Percentiles rank a stretch among this genome's conserved stretches.
These are phyloP conservation scores for Embidobia sp. DNA, from an alignment of 2,888 invertebrate genomes.

Conservation along the genomic window DNA sequence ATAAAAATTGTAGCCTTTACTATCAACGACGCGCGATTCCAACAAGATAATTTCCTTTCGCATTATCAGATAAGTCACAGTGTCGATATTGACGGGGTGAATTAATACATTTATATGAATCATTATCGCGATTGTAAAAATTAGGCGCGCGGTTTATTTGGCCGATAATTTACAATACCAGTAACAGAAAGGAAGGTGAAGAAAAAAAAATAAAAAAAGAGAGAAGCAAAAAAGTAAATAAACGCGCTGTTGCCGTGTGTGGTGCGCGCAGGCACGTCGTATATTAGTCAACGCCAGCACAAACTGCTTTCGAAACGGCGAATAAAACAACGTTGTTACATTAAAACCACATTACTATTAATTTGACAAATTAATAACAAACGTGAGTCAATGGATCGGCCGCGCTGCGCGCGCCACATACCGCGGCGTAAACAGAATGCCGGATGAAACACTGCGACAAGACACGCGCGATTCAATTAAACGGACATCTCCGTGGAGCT, in stretches of 20 bases:
- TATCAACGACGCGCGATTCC: slow-evolving; percentile 33
- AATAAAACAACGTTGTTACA: slow-evolving; percentile 11
- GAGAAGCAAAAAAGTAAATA: no score
- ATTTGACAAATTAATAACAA: slow-evolving; percentile 38
- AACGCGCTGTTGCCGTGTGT: no score
- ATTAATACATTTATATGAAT: slow-evolving; percentile 23
- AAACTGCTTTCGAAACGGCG: slow-evolving; percentile 27
- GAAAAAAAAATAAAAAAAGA: neutral
- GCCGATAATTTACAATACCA: slow-evolving; percentile 29
- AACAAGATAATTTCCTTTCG: slow-evolving; percentile 48
- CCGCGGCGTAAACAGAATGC: neutral
- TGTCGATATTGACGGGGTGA: slow-evolving; percentile 15
- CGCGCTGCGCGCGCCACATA: neutral
- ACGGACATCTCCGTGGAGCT: slow-evolving; percentile 11
- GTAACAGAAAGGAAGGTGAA: neutral
- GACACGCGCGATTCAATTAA: slow-evolving; percentile 23
- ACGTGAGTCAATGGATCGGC: neutral
- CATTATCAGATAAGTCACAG: slow-evolving; percentile 31
- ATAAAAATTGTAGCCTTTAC: slow-evolving; percentile 33
- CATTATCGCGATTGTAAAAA: slow-evolving; percentile 1
- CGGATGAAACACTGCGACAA: slow-evolving; percentile 18
- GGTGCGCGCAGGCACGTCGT: no score
- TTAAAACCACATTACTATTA: slow-evolving; percentile 14
- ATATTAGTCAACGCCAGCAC: slow-evolving; percentile 10
- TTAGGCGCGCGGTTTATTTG: slow-evolving; percentile 15